Percentiles rank a stretch among this genome's conserved stretches.
These are phyloP conservation scores for Conchocele bisecta DNA, from an alignment of 2,888 invertebrate genomes.

Conservation along the genomic window DNA sequence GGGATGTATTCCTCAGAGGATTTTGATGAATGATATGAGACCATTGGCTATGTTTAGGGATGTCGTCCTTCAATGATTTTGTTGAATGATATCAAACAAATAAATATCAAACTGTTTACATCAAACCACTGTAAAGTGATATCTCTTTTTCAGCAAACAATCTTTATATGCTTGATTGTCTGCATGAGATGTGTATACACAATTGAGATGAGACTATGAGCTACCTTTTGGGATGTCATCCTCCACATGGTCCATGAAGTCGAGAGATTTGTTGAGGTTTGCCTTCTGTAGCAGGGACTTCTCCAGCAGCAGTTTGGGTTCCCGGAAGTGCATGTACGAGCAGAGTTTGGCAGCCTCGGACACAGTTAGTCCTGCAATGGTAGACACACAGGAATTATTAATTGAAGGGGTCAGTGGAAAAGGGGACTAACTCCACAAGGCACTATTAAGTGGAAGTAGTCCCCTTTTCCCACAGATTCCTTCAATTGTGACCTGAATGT, in stretches of 20 bases:
- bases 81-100: no score
- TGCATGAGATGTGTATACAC: background rate
- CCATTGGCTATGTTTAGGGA: no score
- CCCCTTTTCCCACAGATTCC: no score
- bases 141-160: no score
- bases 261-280: conserved; percentile 93
- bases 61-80: no score
- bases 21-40: no score
- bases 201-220: background rate
- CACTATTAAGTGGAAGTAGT: no score
- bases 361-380: conserved; percentile 80
- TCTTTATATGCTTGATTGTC: background rate
- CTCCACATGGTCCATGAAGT: conserved; percentile 93
- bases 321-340: conserved; percentile 90
- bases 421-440: no score
- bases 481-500: no score
- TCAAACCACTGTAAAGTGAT: no score
- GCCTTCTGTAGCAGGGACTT: conserved; percentile 90
- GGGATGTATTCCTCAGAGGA: no score
- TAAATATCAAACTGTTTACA: no score
- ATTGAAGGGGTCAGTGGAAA: background rate
- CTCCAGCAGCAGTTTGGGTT: conserved; percentile 84
- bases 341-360: conserved; percentile 88
- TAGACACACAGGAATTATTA: background rate
- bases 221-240: conserved; percentile 89